phyloP scores from a whole-genome alignment of 2,797 vertebrate species.

The Holocentrus rufus region DNA sequence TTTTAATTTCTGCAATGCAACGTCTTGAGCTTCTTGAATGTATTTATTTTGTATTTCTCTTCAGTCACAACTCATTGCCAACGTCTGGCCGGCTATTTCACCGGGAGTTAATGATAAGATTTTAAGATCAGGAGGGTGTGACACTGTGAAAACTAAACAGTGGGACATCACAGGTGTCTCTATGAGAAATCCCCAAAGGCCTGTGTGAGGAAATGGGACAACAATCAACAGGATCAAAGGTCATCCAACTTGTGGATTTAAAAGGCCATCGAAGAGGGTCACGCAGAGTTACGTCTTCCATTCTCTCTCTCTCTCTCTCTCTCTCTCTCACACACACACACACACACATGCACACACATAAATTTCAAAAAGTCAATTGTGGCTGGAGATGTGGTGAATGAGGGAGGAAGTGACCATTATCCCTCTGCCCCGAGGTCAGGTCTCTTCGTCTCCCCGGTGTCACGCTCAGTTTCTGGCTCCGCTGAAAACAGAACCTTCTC shows the following conservation, averaged over 20 bases:
- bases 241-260: constrained; percentile 76
- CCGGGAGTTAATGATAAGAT: not conserved
- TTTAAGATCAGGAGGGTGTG: constrained; percentile 45
- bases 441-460: constrained; percentile 44
- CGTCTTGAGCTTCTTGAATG: no score
- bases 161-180: constrained; percentile 64
- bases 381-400: constrained; percentile 59
- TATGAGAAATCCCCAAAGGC: constrained; percentile 61
- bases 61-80: no score
- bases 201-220: constrained; percentile 38
- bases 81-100: not conserved
- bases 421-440: constrained; percentile 65
- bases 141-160: constrained; percentile 38
- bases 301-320: not conserved
- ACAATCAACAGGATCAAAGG: constrained; percentile 68
- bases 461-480: constrained; percentile 64
- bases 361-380: constrained; percentile 47
- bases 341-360: constrained; percentile 25
- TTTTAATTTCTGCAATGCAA: not conserved
- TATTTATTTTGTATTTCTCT: not conserved
- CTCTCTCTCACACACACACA: constrained; percentile 23
- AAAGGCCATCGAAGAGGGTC: constrained; percentile 67
- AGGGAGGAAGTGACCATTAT: constrained; percentile 76
- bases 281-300: constrained; percentile 38
- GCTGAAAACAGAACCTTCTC: constrained; percentile 39